A percentile compares a stretch with the other conserved stretches of the same genome.
Evolutionary conservation across 2,113 vertebrate species (phyloP).

Genomic region (Bujurquina vittata): DNA sequence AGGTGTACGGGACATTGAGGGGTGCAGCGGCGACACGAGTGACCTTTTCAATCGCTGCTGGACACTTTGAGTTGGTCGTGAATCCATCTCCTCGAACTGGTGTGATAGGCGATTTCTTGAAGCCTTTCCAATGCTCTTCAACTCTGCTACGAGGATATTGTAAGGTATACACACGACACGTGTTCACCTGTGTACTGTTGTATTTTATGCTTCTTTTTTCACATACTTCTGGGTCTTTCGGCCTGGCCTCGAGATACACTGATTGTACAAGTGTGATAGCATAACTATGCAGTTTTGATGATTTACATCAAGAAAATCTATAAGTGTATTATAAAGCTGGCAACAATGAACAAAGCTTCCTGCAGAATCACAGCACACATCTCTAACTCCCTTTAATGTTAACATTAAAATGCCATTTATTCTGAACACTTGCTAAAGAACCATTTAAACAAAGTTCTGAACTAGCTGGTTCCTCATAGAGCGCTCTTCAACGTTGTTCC

Average conservation of each 20-base stretch:
- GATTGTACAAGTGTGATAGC: neutral
- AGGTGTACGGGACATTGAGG: constrained; percentile 53
- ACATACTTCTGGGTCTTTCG: neutral
- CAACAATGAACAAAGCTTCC: neutral
- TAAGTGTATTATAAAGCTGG: neutral
- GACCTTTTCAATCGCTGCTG: constrained; percentile 73
- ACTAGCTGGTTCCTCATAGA: neutral
- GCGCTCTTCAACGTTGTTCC: neutral
- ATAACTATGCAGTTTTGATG: neutral
- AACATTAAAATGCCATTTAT: neutral
- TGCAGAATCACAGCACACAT: too few relatives aligned
- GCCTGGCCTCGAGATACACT: neutral
- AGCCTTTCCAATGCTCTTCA: constrained; percentile 66
- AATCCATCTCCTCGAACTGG: constrained; percentile 77
- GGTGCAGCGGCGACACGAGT: constrained; percentile 55
- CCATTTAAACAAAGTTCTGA: neutral
- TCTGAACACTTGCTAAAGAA: neutral
- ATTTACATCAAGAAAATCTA: neutral
- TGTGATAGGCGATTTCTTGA: constrained; percentile 75
- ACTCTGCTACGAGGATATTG: constrained; percentile 57
- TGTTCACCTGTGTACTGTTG: constrained; percentile 28
- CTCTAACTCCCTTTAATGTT: neutral
- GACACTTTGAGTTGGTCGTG: constrained; percentile 72
- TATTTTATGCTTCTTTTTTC: neutral
- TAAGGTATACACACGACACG: constrained; percentile 74